Base-by-base conservation (phyloP, 2,888 invertebrate genomes). In the Parasteatoda lunata region DNA sequence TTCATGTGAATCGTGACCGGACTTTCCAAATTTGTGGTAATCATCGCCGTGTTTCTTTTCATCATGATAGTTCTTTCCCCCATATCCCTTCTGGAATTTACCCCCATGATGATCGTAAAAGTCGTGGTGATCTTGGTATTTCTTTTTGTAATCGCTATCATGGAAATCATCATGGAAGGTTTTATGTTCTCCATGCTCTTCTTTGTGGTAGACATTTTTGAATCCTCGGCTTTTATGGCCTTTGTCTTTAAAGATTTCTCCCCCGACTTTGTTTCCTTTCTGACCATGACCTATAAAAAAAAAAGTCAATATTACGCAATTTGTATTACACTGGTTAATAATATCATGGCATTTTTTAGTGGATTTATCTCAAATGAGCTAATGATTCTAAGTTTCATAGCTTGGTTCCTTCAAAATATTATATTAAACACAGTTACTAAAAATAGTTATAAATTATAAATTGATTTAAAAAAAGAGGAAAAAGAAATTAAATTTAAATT, bases 161-260 rank as follows among this genome's bases (percentile, higher is more conserved):
- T 86, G 82, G 77, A 87, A 88, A 48, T 88, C 89, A 51, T 88
- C 88, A 45, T 88, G 88, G 86, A 85, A 89, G 64, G 82, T 83
- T 30, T 89, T 89, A 54, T 86, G 85, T 8, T 89, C 80, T 5
- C 88, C 88, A 47, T 79, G 82, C 59, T 89, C 89, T 51, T 89
- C 89, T 59, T 89, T 89, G 64, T 88, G 88, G 65, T 89, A 89
- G 15, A 89, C 88, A 52, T 88, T 89, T 68, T 88, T 88, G 77
- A 88, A 89, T 5, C 89, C 88, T 13, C 83, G 45, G 54, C 84
- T 84, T 54, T 88, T 88, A 70, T 86, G 85, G 4, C 89, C 89
- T 59, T 86, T 79, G 70, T 88, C 88, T 11, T 89, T 88, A 59
- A 77, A 87, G 48, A 84, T 64, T n/a, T 86, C 85, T 0, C 84